Percentiles rank a stretch among this genome's conserved stretches.
Evolutionary conservation across 2,797 vertebrate species (phyloP).

Genomic region (Schizopygopsis pylzovi): DNA sequence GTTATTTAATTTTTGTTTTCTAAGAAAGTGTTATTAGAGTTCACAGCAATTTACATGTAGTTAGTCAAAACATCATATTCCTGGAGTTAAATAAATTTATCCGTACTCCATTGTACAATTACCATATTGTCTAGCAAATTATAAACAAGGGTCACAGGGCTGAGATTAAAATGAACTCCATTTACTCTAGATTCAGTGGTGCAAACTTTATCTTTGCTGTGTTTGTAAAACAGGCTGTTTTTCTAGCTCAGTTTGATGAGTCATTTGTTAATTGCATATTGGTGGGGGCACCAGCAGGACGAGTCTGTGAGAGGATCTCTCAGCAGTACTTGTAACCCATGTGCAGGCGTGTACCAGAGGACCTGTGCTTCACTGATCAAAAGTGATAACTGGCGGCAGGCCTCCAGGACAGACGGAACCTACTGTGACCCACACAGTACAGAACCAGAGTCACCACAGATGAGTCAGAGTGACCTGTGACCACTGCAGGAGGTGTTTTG

Average conservation of each 20-base stretch:
- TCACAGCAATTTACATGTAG: slow-evolving; percentile 4
- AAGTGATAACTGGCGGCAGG: slow-evolving; percentile 55
- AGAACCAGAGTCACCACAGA: slow-evolving; percentile 28
- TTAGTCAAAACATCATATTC: slow-evolving; percentile 11
- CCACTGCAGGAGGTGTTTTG: slow-evolving; percentile 31
- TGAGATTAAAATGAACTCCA: neutral
- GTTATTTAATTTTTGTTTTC: neutral
- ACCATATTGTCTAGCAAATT: slow-evolving; percentile 14
- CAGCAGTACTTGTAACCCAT: slow-evolving; percentile 21
- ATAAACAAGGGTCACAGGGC: slow-evolving; percentile 11
- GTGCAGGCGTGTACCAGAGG: slow-evolving; percentile 10
- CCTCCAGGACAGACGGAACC: slow-evolving; percentile 35
- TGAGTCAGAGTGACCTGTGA: slow-evolving; percentile 59
- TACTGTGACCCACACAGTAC: slow-evolving; percentile 28
- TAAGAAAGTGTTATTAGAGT: neutral
- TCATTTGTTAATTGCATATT: slow-evolving; percentile 57
- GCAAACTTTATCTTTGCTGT: slow-evolving; percentile 7
- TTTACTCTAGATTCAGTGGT: neutral
- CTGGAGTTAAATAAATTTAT: neutral
- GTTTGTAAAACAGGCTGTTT: slow-evolving; percentile 43
- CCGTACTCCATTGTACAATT: neutral
- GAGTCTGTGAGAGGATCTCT: slow-evolving; percentile 16
- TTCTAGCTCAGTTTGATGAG: slow-evolving; percentile 51
- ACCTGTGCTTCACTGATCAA: slow-evolving; percentile 48
- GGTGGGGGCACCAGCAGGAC: slow-evolving; percentile 37